A percentile compares a stretch with the other conserved stretches of the same genome.
Conservation (phyloP, 1,140 invertebrate genomes). For the Drosophila malerkotliana region DNA sequence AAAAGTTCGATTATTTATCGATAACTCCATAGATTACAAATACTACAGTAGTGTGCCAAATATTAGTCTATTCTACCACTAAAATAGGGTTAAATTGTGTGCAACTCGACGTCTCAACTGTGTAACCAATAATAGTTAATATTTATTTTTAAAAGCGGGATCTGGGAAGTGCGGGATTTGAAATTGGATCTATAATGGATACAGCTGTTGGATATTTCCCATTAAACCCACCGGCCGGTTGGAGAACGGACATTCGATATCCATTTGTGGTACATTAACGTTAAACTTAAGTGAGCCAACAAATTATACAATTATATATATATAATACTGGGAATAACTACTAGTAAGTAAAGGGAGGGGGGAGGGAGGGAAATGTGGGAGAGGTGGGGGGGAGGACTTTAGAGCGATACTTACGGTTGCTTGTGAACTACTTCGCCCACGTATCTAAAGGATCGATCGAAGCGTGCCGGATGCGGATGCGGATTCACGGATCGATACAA, state of each 20-base stretch:
- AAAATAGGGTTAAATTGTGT: conserved; percentile 2
- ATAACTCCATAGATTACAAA: too few relatives aligned
- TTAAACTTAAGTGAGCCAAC: conserved; percentile 18
- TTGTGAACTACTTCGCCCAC: conserved; percentile 90
- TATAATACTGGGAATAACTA: conserved; percentile 2
- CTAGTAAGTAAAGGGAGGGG: not conserved
- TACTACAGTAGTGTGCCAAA: not conserved
- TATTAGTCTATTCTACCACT: conserved; percentile 15
- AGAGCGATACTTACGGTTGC: conserved; percentile 87
- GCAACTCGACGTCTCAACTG: not conserved
- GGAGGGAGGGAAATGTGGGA: conserved; percentile 15
- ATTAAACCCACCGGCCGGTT: not conserved
- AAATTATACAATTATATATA: conserved; percentile 8
- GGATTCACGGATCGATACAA: conserved; percentile 21
- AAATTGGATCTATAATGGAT: not conserved
- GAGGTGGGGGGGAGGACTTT: not conserved
- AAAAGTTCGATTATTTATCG: too few relatives aligned
- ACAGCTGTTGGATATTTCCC: conserved; percentile 5
- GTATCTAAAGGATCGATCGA: conserved; percentile 69
- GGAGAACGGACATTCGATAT: not conserved
- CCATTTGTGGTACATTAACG: not conserved
- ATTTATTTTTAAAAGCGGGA: not conserved
- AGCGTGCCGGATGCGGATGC: conserved; percentile 39
- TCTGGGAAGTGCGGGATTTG: not conserved
- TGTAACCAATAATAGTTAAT: not conserved